These are phyloP conservation scores for Rana temporaria DNA, from an alignment of 2,113 vertebrate species.

Conservation along the genomic window DNA sequence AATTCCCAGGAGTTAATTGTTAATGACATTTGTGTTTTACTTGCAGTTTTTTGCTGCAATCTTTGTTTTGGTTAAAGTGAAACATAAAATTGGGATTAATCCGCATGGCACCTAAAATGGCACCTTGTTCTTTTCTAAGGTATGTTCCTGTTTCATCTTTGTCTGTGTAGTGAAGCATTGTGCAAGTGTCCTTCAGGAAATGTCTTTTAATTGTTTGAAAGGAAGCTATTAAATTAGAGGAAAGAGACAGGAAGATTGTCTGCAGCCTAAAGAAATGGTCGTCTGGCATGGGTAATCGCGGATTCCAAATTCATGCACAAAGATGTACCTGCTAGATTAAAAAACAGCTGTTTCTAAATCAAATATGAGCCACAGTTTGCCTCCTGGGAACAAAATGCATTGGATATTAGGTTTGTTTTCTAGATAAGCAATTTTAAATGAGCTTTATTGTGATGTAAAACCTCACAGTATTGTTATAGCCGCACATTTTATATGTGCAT, in stretches of 20 bases:
- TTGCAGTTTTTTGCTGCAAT: no score
- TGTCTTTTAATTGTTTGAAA: constrained; percentile 33
- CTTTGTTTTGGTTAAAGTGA: neutral
- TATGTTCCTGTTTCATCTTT: neutral
- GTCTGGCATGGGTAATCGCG: constrained; percentile 35
- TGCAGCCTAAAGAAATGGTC: constrained; percentile 30
- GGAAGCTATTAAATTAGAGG: constrained; percentile 44
- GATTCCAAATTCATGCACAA: constrained; percentile 15
- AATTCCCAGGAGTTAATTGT: no score
- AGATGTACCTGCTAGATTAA: constrained; percentile 44
- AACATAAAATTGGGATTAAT: neutral
- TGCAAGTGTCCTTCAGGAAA: constrained; percentile 37
- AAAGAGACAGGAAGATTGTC: constrained; percentile 45
- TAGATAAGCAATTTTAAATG: constrained; percentile 37
- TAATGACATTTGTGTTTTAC: no score
- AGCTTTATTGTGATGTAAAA: constrained; percentile 38
- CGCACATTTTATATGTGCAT: neutral
- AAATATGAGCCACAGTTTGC: constrained; percentile 43
- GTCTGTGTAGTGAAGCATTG: neutral
- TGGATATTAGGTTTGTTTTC: constrained; percentile 41
- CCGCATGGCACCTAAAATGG: neutral
- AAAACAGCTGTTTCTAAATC: constrained; percentile 50
- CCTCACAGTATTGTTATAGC: neutral
- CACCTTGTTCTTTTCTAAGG: neutral
- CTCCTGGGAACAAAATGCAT: constrained; percentile 45